These are phyloP conservation scores for Caranx ignobilis DNA, from an alignment of 2,113 vertebrate species.

Conservation along the genomic window DNA sequence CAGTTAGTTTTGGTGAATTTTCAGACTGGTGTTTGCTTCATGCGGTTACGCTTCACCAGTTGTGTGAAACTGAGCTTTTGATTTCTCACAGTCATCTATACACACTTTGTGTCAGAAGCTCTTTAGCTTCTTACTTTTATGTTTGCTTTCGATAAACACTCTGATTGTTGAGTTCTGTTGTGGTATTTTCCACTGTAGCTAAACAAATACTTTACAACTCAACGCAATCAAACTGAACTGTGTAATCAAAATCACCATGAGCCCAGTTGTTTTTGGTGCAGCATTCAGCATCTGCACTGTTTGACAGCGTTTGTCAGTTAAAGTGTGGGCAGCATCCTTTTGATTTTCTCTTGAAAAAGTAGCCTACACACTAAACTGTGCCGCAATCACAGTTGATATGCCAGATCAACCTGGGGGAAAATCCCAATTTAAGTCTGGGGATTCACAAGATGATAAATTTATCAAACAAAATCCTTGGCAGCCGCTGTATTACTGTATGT, in stretches of 20 bases:
- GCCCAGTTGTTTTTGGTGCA: background rate
- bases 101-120: constrained; percentile 37
- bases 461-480: background rate
- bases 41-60: constrained; percentile 12
- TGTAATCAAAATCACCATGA: constrained; percentile 20
- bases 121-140: constrained; percentile 20
- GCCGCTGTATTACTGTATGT: background rate
- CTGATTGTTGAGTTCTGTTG: constrained; percentile 37
- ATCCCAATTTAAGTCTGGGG: background rate
- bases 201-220: constrained; percentile 25
- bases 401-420: background rate
- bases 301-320: background rate
- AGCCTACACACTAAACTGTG: too few species aligned
- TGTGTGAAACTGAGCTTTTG: constrained; percentile 44
- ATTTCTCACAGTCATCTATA: constrained; percentile 44
- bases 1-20: constrained; percentile 40
- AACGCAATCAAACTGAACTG: background rate
- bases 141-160: constrained; percentile 50
- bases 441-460: background rate
- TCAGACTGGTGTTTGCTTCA: constrained; percentile 41
- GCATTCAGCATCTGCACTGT: background rate
- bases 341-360: constrained; percentile 1
- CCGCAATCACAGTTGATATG: background rate
- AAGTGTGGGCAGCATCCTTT: background rate
- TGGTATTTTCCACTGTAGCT: constrained; percentile 25